These are phyloP conservation scores for Drosophila macrospina DNA, from an alignment of 2,888 invertebrate species.

Conservation along the genomic window DNA sequence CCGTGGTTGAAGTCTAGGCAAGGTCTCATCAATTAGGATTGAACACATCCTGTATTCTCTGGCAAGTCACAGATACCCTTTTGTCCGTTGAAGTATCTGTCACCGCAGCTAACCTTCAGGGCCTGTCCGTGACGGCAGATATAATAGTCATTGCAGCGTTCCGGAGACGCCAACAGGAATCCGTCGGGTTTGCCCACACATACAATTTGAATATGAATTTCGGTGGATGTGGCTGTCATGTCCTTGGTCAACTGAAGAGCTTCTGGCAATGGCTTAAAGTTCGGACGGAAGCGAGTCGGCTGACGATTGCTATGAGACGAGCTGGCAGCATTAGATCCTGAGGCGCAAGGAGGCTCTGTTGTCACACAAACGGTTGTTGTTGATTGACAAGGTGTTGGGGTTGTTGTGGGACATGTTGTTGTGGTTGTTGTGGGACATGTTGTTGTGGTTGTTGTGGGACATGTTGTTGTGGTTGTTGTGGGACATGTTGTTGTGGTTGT, in stretches of 20 bases:
- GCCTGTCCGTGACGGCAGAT: conserved; percentile 66
- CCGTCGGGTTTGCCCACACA: conserved; percentile 70
- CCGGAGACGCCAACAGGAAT: conserved; percentile 65
- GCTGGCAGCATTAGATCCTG: conserved; percentile 13
- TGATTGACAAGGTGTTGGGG: neutral
- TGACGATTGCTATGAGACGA: conserved; percentile 12
- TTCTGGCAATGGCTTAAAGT: conserved; percentile 41
- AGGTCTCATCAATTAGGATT: conserved; percentile 28
- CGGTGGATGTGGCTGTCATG: neutral
- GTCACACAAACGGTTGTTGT: conserved; percentile 25
- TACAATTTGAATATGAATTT: conserved; percentile 35
- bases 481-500: conserved; percentile 34
- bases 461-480: conserved; percentile 1
- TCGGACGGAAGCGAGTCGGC: conserved; percentile 39
- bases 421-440: conserved; percentile 13
- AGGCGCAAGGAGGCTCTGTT: conserved; percentile 18
- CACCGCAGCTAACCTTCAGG: conserved; percentile 68
- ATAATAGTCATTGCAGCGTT: conserved; percentile 74
- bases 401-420: neutral
- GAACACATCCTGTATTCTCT: conserved; percentile 70
- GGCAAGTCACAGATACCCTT: conserved; percentile 77
- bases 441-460: conserved; percentile 21
- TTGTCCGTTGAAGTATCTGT: conserved; percentile 69
- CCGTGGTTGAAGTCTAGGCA: neutral
- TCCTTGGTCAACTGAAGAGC: conserved; percentile 17